These are phyloP conservation scores for Tadarida brasiliensis DNA, from an alignment of 2,797 vertebrate genomes.

Conservation along the genomic window DNA sequence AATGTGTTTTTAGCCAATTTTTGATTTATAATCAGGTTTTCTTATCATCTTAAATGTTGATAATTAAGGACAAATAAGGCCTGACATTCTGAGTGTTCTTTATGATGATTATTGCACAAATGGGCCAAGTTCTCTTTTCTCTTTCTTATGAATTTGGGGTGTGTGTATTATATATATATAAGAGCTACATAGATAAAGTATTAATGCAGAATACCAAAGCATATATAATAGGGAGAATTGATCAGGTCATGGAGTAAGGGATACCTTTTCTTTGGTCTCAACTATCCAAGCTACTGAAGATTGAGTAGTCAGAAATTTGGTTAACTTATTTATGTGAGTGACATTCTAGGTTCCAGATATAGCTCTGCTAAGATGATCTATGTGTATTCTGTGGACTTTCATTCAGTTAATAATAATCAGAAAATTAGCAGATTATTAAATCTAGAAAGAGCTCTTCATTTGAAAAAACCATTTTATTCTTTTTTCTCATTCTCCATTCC, in stretches of 20 bases:
- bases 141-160: neutral
- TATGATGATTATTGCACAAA: neutral
- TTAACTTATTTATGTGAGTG: neutral
- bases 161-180: too few relatives aligned
- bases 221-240: neutral
- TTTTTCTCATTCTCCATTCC: conserved; percentile 6
- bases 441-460: neutral
- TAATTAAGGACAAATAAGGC: conserved; percentile 3
- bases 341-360: neutral
- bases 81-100: neutral
- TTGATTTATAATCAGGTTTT: too few relatives aligned
- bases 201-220: conserved; percentile 2
- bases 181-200: neutral
- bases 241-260: neutral
- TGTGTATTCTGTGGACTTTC: neutral
- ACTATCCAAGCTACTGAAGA: neutral
- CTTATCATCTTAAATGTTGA: neutral
- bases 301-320: neutral
- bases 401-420: neutral
- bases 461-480: neutral
- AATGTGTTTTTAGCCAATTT: too few relatives aligned
- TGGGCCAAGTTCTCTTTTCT: neutral
- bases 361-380: neutral
- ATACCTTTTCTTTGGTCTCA: neutral
- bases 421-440: conserved; percentile 19